phyloP scores from a whole-genome alignment of 2,113 vertebrate genomes.

The Pachyramphus minor region DNA sequence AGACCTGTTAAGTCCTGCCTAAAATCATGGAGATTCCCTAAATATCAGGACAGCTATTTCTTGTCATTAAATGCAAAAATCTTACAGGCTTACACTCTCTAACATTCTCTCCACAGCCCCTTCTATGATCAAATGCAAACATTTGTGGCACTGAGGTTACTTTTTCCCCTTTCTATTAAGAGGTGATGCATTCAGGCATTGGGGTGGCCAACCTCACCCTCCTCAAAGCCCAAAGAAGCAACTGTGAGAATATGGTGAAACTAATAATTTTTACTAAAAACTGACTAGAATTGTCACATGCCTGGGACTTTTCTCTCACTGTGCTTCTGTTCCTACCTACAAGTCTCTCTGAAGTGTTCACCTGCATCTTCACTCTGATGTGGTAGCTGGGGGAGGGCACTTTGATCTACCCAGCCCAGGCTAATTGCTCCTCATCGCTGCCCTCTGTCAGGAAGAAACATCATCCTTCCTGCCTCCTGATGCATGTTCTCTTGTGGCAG shows the following conservation, averaged over 20 bases:
- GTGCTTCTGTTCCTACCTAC: not conserved
- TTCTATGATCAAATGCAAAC: not conserved
- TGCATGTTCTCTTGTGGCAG: not conserved
- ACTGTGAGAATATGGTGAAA: not conserved
- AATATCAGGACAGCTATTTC: not conserved
- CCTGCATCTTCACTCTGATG: not conserved
- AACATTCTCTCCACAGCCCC: not conserved
- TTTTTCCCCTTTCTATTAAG: not conserved
- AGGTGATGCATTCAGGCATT: not conserved
- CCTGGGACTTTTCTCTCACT: not conserved
- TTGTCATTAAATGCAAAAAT: not conserved
- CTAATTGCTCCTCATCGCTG: not conserved
- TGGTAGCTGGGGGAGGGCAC: not conserved
- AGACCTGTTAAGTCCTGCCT: not conserved
- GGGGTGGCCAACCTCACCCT: not conserved
- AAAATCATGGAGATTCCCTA: not conserved
- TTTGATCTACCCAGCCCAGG: not conserved
- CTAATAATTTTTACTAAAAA: not conserved
- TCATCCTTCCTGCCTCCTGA: not conserved
- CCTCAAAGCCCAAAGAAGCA: not conserved
- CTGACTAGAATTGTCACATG: not conserved
- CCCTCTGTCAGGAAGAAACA: not conserved
- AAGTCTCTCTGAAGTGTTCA: not conserved
- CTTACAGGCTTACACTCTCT: not conserved
- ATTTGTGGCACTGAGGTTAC: not conserved